Conservation (phyloP, 2,888 invertebrate genomes). For the Boloria euphrosyne region DNA sequence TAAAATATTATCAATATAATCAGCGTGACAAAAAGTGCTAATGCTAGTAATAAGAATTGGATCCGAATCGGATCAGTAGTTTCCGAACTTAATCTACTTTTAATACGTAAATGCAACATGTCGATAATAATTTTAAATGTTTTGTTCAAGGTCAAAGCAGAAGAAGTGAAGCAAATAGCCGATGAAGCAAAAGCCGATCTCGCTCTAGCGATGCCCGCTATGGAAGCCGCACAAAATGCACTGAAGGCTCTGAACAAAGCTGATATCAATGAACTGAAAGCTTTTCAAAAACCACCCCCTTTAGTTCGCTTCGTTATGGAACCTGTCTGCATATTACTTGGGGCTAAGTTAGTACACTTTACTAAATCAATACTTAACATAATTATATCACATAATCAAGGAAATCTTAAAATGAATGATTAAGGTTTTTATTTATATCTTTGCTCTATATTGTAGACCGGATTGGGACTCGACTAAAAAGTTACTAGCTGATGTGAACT, state of each 20-base stretch:
- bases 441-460: conserved; percentile 78
- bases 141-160: conserved; percentile 86
- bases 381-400: background rate
- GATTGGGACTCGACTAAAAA: conserved; percentile 94
- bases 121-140: no score
- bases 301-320: conserved; percentile 96
- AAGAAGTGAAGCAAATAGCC: conserved; percentile 90
- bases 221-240: conserved; percentile 92
- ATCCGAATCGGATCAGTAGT: no score
- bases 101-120: no score
- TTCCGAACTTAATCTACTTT: no score
- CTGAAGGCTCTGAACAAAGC: conserved; percentile 93
- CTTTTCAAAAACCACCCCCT: conserved; percentile 93
- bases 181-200: conserved; percentile 94
- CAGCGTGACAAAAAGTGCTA: background rate
- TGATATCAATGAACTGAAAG: conserved; percentile 94
- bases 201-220: conserved; percentile 92
- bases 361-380: background rate
- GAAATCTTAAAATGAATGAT: background rate
- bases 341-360: conserved; percentile 85
- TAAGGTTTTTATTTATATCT: background rate
- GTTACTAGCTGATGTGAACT: conserved; percentile 91
- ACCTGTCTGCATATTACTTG: conserved; percentile 92
- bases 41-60: no score
- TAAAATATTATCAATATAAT: background rate